These are phyloP conservation scores for Stenopsyche tienmushanensis DNA, from an alignment of 1,140 invertebrate species.

Conservation along the genomic window DNA sequence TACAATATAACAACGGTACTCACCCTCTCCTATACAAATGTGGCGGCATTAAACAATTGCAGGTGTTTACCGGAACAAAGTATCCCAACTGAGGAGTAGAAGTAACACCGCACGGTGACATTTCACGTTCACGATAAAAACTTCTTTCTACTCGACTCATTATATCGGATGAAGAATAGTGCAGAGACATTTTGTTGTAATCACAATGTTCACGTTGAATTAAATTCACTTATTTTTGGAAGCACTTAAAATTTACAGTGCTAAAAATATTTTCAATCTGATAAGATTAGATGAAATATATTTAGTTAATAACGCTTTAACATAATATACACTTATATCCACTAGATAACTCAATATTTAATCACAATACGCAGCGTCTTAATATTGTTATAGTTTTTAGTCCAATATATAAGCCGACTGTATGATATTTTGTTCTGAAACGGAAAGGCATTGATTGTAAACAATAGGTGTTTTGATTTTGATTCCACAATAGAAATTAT, in stretches of 20 bases:
- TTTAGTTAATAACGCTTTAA: too few species aligned
- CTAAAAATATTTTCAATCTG: too few species aligned
- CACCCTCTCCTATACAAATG: conserved; percentile 50
- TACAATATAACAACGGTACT: conserved; percentile 15
- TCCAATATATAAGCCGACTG: too few species aligned
- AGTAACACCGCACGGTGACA: conserved; percentile 42
- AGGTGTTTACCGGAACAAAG: conserved; percentile 49
- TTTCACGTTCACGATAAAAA: conserved; percentile 27
- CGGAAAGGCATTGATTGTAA: too few species aligned
- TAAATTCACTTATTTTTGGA: background rate
- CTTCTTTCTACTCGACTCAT: conserved; percentile 27
- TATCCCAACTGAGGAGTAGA: conserved; percentile 53
- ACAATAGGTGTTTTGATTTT: too few species aligned
- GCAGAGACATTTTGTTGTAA: conserved; percentile 1
- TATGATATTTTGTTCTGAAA: too few species aligned
- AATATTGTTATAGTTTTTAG: too few species aligned
- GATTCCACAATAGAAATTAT: too few species aligned
- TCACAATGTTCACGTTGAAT: background rate
- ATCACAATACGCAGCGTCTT: too few species aligned
- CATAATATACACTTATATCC: too few species aligned
- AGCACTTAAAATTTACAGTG: background rate
- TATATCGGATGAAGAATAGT: conserved; percentile 6
- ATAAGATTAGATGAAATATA: background rate
- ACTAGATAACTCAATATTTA: too few species aligned
- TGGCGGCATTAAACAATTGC: conserved; percentile 27